Percentiles rank a stretch among this genome's conserved stretches.
Conservation (phyloP, 2,888 invertebrate species). For the Exephanes ischioxanthus region DNA sequence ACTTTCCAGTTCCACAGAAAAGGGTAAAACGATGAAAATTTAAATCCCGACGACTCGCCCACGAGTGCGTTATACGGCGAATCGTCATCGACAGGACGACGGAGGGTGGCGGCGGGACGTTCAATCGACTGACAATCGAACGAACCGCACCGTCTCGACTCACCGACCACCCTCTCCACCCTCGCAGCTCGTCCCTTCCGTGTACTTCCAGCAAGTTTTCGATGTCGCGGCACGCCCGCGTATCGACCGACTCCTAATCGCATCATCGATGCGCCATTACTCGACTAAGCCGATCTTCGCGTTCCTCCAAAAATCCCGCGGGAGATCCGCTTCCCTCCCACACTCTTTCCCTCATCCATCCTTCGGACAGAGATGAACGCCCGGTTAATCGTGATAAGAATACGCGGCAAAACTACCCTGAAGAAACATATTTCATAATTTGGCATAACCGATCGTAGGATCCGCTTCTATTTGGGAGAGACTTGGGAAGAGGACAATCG, state of each 20-base stretch:
- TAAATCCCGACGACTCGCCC: background rate
- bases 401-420: background rate
- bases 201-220: conserved; percentile 33
- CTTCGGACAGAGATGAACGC: conserved; percentile 4
- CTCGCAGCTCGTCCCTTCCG: conserved; percentile 13
- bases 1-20: no score
- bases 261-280: conserved; percentile 49
- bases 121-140: conserved; percentile 9
- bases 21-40: background rate
- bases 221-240: conserved; percentile 30
- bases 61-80: background rate
- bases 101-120: conserved; percentile 4
- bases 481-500: background rate
- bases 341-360: background rate
- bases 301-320: background rate
- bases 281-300: conserved; percentile 29
- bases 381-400: conserved; percentile 24
- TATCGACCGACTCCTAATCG: conserved; percentile 41
- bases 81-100: background rate
- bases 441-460: background rate
- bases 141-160: background rate
- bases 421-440: conserved; percentile 33
- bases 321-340: background rate
- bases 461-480: background rate
- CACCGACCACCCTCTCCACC: conserved; percentile 1